phyloP scores from a whole-genome alignment of 2,113 vertebrate genomes.

The Hippoglossus stenolepis region DNA sequence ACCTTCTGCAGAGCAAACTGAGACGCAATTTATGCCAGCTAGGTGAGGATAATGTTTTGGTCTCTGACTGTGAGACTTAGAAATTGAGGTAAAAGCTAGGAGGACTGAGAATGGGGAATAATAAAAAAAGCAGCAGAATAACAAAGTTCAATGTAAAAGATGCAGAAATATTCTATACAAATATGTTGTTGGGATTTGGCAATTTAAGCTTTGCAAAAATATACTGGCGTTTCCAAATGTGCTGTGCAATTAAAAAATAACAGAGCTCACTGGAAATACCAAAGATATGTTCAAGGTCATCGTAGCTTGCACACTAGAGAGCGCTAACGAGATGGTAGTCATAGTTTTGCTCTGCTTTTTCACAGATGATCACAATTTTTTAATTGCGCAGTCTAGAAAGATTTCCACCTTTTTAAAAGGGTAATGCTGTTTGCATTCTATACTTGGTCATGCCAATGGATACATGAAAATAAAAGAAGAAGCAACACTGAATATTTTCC shows the following conservation, averaged over 20 bases:
- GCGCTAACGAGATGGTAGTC: too few relatives aligned
- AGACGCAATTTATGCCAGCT: constrained; percentile 44
- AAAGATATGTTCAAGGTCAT: too few relatives aligned
- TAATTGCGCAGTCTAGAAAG: too few relatives aligned
- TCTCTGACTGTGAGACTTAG: constrained; percentile 28
- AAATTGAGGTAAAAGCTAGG: constrained; percentile 4
- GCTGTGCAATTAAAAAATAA: background rate
- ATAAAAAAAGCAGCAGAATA: constrained; percentile 10
- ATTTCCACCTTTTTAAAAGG: too few relatives aligned
- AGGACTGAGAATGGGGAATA: background rate
- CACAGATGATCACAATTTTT: too few relatives aligned
- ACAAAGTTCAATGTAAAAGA: background rate
- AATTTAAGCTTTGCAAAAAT: background rate
- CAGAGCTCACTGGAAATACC: too few relatives aligned
- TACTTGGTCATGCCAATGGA: too few relatives aligned
- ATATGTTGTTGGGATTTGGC: background rate
- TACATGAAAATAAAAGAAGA: too few relatives aligned
- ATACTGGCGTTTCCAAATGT: background rate
- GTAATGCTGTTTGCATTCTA: too few relatives aligned
- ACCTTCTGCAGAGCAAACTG: constrained; percentile 40
- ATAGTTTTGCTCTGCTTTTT: too few relatives aligned
- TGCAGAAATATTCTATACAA: background rate
- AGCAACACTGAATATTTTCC: too few relatives aligned
- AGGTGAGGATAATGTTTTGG: constrained; percentile 30
- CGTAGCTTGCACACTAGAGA: too few relatives aligned